Base-by-base conservation (phyloP, 1,140 invertebrate species). In the Meloidogyne hapla region DNA sequence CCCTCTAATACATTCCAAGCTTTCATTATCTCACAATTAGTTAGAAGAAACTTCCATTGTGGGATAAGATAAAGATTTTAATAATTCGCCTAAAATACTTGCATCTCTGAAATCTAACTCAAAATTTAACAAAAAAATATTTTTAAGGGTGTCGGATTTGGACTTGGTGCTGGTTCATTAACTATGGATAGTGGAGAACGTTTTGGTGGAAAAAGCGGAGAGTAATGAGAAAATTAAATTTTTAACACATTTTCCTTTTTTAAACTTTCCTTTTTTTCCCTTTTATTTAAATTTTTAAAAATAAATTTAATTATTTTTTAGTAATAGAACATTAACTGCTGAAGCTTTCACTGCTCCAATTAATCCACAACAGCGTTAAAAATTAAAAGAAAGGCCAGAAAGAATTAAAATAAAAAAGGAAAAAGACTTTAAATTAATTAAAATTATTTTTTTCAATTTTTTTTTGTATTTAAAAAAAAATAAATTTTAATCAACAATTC, bases 241-340 rank as follows among this genome's bases (percentile, higher is more conserved):
- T 94, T 88, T 96, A 96, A 84, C 95, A 95, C 87, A 95, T 94
- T 77, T 93, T 93, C 87, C 91, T 98, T 80, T 94, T 94, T 93
- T 95, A 96, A 90, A 90, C 91, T 85, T 93, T 93, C 82, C 91
- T 77, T 77, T n/a, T n/a, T 79, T 25, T 25, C 25, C 13, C 23
- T n/a, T 28, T 28, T 25, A 25, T n/a, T 38, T 23, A 75, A 62
- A 72, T 64, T 69, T 9, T 64, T 33, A 70, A 70, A 15, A 18
- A n/a, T 26, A 78, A 68, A 66, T n/a, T n/a, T n/a, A n/a, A 18
- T 21, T 40, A 26, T 6, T 48, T 64, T 85, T 70, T 61, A 85
- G 84, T 10, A 85, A 85, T 69, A 78, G 83, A 48, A 84, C 85
- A 45, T 78, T 79, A 75, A 87, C 84, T 28, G 85, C 84, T 48